Conservation (phyloP, 2,113 vertebrate genomes). For the Brachirus orientalis region DNA sequence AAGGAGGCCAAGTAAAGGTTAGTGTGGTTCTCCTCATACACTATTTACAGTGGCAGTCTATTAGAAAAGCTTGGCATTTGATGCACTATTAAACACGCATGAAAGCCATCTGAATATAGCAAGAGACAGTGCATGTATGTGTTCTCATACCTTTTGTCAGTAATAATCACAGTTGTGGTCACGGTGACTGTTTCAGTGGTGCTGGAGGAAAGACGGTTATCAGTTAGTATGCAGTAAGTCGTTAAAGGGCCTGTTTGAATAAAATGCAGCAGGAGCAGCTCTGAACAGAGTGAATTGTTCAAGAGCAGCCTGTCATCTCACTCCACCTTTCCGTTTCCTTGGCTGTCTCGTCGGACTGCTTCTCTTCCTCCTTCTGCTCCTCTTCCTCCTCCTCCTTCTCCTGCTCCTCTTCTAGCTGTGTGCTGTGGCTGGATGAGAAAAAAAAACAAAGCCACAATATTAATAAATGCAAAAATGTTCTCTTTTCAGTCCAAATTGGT, state of each 20-base stretch:
- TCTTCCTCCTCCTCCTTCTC: constrained; percentile 17
- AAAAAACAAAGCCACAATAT: constrained; percentile 71
- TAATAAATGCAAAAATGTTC: constrained; percentile 65
- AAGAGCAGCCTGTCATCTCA: constrained; percentile 67
- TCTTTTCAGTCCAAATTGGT: constrained; percentile 57
- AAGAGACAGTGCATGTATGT: constrained; percentile 11
- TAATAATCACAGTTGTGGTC: constrained; percentile 63
- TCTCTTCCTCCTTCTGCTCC: constrained; percentile 30
- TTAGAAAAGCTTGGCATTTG: constrained; percentile 47
- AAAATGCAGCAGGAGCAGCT: constrained; percentile 43
- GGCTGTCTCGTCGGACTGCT: constrained; percentile 60
- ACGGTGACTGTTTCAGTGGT: constrained; percentile 56
- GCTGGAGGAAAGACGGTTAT: constrained; percentile 43
- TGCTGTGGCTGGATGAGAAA: constrained; percentile 54
- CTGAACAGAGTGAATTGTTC: constrained; percentile 63
- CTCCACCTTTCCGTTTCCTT: constrained; percentile 61
- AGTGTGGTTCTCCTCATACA: constrained; percentile 66
- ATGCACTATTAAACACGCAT: constrained; percentile 52
- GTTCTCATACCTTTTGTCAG: constrained; percentile 53
- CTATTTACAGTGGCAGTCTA: constrained; percentile 63
- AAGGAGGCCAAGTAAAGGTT: constrained; percentile 61
- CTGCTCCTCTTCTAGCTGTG: constrained; percentile 1
- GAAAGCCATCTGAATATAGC: constrained; percentile 51
- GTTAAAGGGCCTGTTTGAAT: constrained; percentile 43
- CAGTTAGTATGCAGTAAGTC: constrained; percentile 39